Evolutionary conservation across 2,888 invertebrate species (phyloP), one percentile per base, ranked within the genome.

Genomic region (Erebia epiphron): DNA sequence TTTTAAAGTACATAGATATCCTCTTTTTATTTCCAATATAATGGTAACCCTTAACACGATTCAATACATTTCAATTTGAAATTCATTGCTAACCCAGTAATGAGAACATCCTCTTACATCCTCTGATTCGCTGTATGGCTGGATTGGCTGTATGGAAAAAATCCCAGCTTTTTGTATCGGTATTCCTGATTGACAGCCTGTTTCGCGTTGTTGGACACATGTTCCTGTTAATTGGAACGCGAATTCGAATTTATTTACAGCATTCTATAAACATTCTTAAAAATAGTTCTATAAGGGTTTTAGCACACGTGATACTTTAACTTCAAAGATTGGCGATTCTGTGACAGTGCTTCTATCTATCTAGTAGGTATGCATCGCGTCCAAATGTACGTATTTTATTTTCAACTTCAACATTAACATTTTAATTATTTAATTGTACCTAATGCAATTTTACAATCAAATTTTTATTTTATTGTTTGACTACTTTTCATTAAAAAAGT

Each of bases 61-160:
- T 69, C 69, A 65, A 70, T 73, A 73, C 67, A 74, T 74, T 66
- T 70, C 69, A 74, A 74, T 75, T 74, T 74, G 64, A 75, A 75
- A 75, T 75, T 63, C 69, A 72, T 75, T 73, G 67, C 68, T 70
- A 76, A 73, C 61, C 54, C 70, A 63, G 70, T 73, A 70, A 74
- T 70, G 69, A 70, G 73, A 67, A 67, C 71, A 70, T 70, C 62
- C 69, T 66, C 71, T 73, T 62, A 63, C 68, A 70, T 70, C 62
- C 69, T 63, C 71, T 73, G 71, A 68, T 71, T 73, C 57, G 67
- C 46, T 49, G 52, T 41, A 62, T 71, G 73, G 73, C 46, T 46
- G 46, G 71, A 68, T 71, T 73, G 61, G 64, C 46, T 41, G 57
- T 21, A 62, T 74, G 74, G 73, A 74, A 74, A 71, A 64, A 68